A percentile compares a stretch with the other conserved stretches of the same genome.
Evolutionary conservation across 2,888 invertebrate species (phyloP).

Genomic region (Margaritifera margaritifera): DNA sequence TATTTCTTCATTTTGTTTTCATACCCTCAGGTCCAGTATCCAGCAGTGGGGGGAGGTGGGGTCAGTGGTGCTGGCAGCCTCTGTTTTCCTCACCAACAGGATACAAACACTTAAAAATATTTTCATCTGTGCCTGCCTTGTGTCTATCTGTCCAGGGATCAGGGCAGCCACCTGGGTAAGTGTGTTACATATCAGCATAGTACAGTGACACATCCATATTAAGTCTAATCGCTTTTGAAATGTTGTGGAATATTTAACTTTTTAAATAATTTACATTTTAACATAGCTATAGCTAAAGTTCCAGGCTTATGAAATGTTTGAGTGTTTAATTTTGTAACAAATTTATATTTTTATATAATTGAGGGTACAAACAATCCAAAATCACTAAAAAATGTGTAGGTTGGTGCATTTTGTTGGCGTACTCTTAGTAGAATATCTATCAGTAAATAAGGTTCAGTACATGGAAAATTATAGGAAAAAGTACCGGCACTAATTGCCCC

Average conservation of each 20-base stretch:
- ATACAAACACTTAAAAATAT: conserved; percentile 30
- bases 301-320: too few relatives aligned
- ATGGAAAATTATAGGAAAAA: too few relatives aligned
- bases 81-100: conserved; percentile 39
- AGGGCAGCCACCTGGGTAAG: conserved; percentile 46
- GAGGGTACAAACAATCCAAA: too few relatives aligned
- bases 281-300: too few relatives aligned
- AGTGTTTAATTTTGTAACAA: too few relatives aligned
- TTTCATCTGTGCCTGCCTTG: conserved; percentile 33
- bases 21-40: conserved; percentile 36
- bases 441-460: too few relatives aligned
- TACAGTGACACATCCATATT: conserved; percentile 1
- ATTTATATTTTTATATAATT: too few relatives aligned
- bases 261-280: not conserved
- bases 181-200: not conserved
- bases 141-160: conserved; percentile 52
- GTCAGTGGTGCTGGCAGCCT: conserved; percentile 46
- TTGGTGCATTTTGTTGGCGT: too few relatives aligned
- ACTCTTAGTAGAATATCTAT: too few relatives aligned
- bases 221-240: not conserved
- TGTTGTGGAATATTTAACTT: not conserved
- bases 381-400: too few relatives aligned
- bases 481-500: too few relatives aligned
- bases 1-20: too few relatives aligned
- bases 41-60: conserved; percentile 58